phyloP scores from a whole-genome alignment of 2,888 invertebrate species.

The Drepana falcataria region DNA sequence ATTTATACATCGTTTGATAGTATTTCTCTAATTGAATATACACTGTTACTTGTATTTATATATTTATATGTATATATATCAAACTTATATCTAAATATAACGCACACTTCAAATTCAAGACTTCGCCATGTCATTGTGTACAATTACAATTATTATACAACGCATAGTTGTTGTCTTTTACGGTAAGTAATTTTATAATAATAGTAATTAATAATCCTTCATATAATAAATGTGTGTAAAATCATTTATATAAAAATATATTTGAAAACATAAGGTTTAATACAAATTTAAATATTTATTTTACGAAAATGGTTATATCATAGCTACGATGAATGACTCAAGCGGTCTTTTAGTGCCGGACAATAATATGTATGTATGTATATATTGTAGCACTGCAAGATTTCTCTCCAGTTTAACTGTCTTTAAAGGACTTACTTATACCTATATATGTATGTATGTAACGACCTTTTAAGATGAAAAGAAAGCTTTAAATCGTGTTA shows the following conservation, averaged over 20 bases:
- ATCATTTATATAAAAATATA: conserved; percentile 3
- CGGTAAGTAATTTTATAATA: conserved; percentile 26
- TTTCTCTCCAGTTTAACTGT: background rate
- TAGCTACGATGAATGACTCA: conserved; percentile 43
- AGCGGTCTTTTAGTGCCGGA: conserved; percentile 62
- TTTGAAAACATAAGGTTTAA: no score
- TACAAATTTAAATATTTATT: background rate
- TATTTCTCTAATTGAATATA: conserved; percentile 17
- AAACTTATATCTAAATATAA: conserved; percentile 33
- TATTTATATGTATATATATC: conserved; percentile 23
- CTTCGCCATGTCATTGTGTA: conserved; percentile 62
- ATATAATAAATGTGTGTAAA: background rate
- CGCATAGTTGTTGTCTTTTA: conserved; percentile 61
- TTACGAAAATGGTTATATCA: background rate
- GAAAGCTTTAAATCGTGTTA: conserved; percentile 74
- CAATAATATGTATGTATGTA: conserved; percentile 71
- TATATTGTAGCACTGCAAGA: conserved; percentile 12
- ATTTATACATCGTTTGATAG: background rate
- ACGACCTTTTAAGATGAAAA: conserved; percentile 60
- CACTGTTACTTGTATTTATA: conserved; percentile 28
- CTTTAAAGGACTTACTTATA: background rate
- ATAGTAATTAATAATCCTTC: conserved; percentile 12
- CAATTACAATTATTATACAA: conserved; percentile 44
- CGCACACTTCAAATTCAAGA: conserved; percentile 75
- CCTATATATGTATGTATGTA: conserved; percentile 27